Conservation (phyloP, 1,140 invertebrate genomes). For the Calephelis nemesis region DNA sequence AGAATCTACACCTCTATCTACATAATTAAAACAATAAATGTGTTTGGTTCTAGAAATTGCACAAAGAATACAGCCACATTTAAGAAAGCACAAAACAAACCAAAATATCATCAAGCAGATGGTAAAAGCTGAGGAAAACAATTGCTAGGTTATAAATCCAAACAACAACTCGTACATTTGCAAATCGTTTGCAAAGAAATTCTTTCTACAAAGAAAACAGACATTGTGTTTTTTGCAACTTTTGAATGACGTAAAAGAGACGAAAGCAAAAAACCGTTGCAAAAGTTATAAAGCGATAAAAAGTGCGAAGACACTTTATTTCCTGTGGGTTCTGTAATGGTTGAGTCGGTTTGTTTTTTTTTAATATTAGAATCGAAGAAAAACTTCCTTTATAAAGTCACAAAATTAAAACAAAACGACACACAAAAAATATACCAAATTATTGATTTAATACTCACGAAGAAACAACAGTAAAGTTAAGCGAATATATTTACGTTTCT, state of each 20-base stretch:
- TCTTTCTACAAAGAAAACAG: slow-evolving; percentile 13
- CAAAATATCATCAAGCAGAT: not conserved
- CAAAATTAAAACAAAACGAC: no score
- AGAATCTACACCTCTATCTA: no score
- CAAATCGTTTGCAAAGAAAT: not conserved
- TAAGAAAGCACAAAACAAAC: no score
- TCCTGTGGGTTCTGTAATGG: not conserved
- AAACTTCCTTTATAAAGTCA: not conserved
- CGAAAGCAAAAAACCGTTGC: not conserved
- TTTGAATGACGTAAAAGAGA: not conserved
- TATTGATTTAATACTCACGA: no score
- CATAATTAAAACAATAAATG: no score
- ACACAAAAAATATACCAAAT: no score
- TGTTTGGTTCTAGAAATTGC: no score
- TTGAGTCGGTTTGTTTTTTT: not conserved
- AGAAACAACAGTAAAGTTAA: no score
- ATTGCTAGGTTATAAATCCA: slow-evolving; percentile 1
- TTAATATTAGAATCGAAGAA: not conserved
- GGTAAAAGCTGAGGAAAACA: slow-evolving; percentile 5
- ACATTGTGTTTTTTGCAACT: slow-evolving; percentile 7
- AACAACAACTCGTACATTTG: not conserved
- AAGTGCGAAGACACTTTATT: not conserved
- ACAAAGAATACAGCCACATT: no score
- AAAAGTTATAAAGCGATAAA: slow-evolving; percentile 1
- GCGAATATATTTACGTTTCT: no score